phyloP scores from a whole-genome alignment of 2,888 invertebrate genomes.

The Macrophya alboannulata region DNA sequence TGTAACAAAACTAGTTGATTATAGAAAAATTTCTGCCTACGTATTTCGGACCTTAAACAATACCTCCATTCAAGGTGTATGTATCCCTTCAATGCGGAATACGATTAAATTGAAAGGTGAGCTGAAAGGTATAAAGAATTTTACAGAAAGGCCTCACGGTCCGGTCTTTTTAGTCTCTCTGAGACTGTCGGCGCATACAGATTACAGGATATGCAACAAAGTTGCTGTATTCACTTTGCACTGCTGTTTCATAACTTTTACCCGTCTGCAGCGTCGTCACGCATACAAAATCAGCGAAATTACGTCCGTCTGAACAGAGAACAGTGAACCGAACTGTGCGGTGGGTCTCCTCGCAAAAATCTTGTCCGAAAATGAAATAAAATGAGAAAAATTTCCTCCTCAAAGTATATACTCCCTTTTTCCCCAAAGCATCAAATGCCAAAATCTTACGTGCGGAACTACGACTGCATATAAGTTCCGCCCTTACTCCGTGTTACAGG shows the following conservation, averaged over 20 bases:
- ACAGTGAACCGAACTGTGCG: neutral
- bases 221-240: conserved; percentile 68
- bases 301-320: neutral
- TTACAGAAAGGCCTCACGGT: neutral
- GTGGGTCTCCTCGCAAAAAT: neutral
- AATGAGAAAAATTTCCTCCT: too few relatives aligned
- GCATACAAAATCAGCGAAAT: conserved; percentile 22
- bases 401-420: too few relatives aligned
- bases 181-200: conserved; percentile 16
- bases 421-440: neutral
- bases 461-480: neutral
- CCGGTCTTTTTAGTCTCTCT: conserved; percentile 31
- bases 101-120: neutral
- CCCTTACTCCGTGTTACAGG: neutral
- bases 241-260: conserved; percentile 63
- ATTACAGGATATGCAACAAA: conserved; percentile 59
- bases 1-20: neutral
- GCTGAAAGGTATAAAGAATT: neutral
- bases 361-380: neutral
- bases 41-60: neutral
- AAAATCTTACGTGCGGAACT: neutral
- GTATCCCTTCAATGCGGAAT: neutral
- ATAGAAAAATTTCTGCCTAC: neutral
- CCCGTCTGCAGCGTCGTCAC: conserved; percentile 14
- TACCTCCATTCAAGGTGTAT: neutral